These are phyloP conservation scores for Drosophila simulans DNA, from an alignment of 1,140 invertebrate genomes.

Conservation along the genomic window DNA sequence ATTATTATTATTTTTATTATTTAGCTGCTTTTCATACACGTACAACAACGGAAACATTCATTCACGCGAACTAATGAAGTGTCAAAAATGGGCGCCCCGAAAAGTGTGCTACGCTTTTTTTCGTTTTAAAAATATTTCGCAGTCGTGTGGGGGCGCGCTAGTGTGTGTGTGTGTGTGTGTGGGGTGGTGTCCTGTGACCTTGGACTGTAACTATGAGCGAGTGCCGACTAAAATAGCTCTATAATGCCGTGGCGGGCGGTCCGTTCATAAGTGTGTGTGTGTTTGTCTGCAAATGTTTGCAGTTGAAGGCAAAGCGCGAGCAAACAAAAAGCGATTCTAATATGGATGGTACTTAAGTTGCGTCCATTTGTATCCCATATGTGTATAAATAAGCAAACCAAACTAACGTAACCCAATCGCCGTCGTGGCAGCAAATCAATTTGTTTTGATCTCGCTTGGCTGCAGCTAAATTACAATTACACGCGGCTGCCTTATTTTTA, in stretches of 20 bases:
- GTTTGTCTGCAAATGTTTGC: constrained; percentile 49
- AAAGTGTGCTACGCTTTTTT: constrained; percentile 66
- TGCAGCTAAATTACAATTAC: constrained; percentile 77
- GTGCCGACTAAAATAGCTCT: constrained; percentile 69
- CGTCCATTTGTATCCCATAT: constrained; percentile 22
- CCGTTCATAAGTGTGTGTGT: not conserved
- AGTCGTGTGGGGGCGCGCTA: constrained; percentile 8
- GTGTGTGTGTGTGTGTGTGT: constrained; percentile 5
- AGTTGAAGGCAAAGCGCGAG: constrained; percentile 65
- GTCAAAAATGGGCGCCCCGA: constrained; percentile 73
- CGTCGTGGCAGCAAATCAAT: constrained; percentile 47
- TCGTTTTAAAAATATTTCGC: constrained; percentile 26
- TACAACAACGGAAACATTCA: constrained; percentile 70
- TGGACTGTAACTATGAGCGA: constrained; percentile 56
- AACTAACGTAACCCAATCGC: constrained; percentile 58
- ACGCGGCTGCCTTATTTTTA: constrained; percentile 45
- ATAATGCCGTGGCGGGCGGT: constrained; percentile 46
- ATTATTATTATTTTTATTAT: constrained; percentile 21
- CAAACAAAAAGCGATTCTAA: constrained; percentile 57
- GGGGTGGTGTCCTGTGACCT: constrained; percentile 30
- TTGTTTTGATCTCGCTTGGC: constrained; percentile 49
- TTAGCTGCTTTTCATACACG: constrained; percentile 57
- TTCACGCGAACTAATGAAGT: constrained; percentile 76
- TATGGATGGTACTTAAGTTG: constrained; percentile 68
- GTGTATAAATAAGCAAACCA: not conserved